Conservation (phyloP, 2,113 vertebrate genomes). For the Peromyscus polionotus region DNA sequence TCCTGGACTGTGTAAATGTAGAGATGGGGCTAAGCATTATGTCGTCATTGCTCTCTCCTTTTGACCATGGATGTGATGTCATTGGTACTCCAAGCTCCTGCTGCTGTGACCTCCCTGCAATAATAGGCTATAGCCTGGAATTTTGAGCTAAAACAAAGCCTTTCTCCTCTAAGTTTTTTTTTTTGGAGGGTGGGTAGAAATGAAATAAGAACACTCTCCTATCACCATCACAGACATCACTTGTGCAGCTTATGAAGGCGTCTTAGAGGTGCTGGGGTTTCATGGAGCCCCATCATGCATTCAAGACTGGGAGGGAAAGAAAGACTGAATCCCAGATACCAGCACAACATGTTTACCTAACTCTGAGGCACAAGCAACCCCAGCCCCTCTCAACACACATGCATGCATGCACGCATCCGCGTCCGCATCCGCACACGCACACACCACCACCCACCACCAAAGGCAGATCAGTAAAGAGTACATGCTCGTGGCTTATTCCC, state of each 20-base stretch:
- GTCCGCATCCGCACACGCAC: too few relatives aligned
- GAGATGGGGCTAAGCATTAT: background rate
- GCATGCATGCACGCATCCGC: too few relatives aligned
- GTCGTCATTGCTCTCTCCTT: background rate
- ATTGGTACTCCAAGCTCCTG: background rate
- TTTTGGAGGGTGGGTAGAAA: background rate
- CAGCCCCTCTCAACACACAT: background rate
- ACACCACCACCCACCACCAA: background rate
- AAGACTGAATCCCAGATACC: background rate
- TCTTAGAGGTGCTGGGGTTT: background rate
- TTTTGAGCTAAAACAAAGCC: background rate
- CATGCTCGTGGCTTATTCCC: background rate
- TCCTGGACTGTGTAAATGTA: background rate
- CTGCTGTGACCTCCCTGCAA: background rate
- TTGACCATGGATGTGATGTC: background rate
- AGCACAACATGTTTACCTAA: background rate
- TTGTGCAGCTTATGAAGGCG: background rate
- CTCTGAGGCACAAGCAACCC: background rate
- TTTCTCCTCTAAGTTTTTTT: background rate
- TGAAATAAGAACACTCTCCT: background rate
- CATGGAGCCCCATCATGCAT: background rate
- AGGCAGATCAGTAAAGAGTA: background rate
- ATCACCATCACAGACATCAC: too few relatives aligned
- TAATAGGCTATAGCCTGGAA: background rate
- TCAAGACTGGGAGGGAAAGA: background rate